phyloP scores from a whole-genome alignment of 2,113 vertebrate genomes.

The Tetraodon nigroviridis region DNA sequence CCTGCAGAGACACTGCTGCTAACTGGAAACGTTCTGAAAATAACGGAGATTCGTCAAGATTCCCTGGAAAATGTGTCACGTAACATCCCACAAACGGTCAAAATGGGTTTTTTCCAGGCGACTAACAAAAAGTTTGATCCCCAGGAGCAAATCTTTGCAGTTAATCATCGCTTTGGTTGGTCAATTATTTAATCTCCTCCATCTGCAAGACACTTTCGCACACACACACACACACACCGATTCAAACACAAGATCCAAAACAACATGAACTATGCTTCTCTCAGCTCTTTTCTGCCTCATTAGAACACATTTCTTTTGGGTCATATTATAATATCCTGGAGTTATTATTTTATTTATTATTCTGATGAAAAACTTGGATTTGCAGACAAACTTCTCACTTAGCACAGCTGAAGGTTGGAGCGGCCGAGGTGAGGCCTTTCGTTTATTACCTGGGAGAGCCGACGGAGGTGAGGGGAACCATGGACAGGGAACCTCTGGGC shows the following conservation, averaged over 20 bases:
- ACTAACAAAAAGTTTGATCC: slow-evolving; percentile 31
- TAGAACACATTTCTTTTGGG: background rate
- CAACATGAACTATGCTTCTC: background rate
- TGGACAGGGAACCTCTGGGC: too few relatives aligned
- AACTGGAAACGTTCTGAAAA: background rate
- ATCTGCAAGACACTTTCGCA: background rate
- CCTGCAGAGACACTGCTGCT: slow-evolving; percentile 4
- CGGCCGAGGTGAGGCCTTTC: too few relatives aligned
- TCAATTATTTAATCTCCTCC: background rate
- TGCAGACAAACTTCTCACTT: background rate
- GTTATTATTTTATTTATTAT: background rate
- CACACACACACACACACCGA: background rate
- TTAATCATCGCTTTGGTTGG: background rate
- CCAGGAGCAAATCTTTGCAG: slow-evolving; percentile 12
- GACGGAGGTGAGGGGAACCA: background rate
- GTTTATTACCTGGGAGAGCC: too few relatives aligned
- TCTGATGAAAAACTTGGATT: background rate
- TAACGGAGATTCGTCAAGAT: too few relatives aligned
- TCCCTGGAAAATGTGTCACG: background rate
- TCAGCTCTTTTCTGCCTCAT: slow-evolving; percentile 3
- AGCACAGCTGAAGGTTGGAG: too few relatives aligned
- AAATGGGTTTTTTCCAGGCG: slow-evolving; percentile 3
- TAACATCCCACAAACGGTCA: slow-evolving; percentile 21
- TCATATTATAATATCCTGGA: background rate
- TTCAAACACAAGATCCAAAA: background rate